Base-by-base conservation (phyloP, 1,140 invertebrate genomes). In the Pseudomyrmex cubaensis region DNA sequence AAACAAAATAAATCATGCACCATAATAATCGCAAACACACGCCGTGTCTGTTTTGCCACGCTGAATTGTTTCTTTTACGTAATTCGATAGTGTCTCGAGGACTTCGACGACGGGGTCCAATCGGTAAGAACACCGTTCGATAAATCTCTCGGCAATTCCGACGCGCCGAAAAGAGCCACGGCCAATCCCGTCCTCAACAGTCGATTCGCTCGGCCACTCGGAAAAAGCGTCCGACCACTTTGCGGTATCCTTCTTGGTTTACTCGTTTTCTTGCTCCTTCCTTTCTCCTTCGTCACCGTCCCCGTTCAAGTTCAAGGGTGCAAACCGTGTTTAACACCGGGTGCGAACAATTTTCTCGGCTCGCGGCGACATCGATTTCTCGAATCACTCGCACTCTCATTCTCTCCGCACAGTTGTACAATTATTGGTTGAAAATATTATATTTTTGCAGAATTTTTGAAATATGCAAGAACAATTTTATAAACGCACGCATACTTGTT, bases 211-310 rank as follows among this genome's bases (percentile, higher is more conserved):
- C 77, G 69, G 54, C 50, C 83, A 70, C 62, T 85, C 67, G 83
- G 83, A 85, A 85, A 85, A 85, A 85, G 61, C 74, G 66, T 82
- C 77, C 69, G 59, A 72, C 66, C 77, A 84, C 77, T 85, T 85
- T 85, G 77, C 83, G 67, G 61, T 20, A 46, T 83, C 77, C 83
- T 77, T 48, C 48, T 64, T 54, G 67, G 76, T 80, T 80, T 80
- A 72, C 54, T 72, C 76, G 44, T 59, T 80, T 70, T 72, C 54
- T 80, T 48, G 56, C 66, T 64, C 66, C 13, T 22, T 12, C 44
- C 12, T 7, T 20, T 25, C 44, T 20, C 20, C 20, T 15, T 10
- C 48, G n/a, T 52, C 12, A 15, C 20, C 46, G 12, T 50, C 8
- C 25, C 8, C 64, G 9, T 20, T 57, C 54, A 72, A 72, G 66